These are phyloP conservation scores for Drosophila helvetica DNA, from an alignment of 2,888 invertebrate species.

Conservation along the genomic window DNA sequence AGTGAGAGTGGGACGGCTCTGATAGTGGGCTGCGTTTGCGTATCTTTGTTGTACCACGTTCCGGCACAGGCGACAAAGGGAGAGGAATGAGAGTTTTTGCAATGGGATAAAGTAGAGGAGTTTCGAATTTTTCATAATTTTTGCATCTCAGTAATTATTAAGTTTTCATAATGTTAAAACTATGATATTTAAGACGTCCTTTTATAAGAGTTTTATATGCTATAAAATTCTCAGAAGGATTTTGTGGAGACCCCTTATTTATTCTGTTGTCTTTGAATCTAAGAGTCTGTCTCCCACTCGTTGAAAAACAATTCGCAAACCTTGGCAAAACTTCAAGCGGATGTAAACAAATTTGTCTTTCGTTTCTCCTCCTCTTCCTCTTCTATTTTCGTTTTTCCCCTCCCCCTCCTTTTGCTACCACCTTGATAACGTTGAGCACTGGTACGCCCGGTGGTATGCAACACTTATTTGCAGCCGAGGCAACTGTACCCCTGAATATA, in stretches of 20 bases:
- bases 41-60: constrained; percentile 7
- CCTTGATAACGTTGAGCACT: constrained; percentile 17
- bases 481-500: constrained; percentile 50
- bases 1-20: neutral
- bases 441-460: constrained; percentile 61
- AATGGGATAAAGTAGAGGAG: neutral
- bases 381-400: constrained; percentile 4
- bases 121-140: too few relatives aligned
- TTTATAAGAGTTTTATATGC: too few relatives aligned
- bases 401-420: neutral
- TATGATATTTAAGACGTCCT: too few relatives aligned
- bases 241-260: neutral
- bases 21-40: constrained; percentile 32
- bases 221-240: neutral
- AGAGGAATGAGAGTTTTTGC: too few relatives aligned
- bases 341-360: constrained; percentile 54
- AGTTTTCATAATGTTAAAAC: too few relatives aligned
- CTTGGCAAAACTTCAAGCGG: constrained; percentile 47
- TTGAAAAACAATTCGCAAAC: constrained; percentile 28
- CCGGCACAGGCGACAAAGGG: constrained; percentile 1
- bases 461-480: constrained; percentile 45
- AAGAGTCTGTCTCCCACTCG: constrained; percentile 8
- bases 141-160: too few relatives aligned
- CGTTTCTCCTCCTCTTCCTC: constrained; percentile 1
- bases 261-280: constrained; percentile 25